A percentile compares a stretch with the other conserved stretches of the same genome.
Evolutionary conservation across 2,888 invertebrate species (phyloP).

Genomic region (Erebia palarica): DNA sequence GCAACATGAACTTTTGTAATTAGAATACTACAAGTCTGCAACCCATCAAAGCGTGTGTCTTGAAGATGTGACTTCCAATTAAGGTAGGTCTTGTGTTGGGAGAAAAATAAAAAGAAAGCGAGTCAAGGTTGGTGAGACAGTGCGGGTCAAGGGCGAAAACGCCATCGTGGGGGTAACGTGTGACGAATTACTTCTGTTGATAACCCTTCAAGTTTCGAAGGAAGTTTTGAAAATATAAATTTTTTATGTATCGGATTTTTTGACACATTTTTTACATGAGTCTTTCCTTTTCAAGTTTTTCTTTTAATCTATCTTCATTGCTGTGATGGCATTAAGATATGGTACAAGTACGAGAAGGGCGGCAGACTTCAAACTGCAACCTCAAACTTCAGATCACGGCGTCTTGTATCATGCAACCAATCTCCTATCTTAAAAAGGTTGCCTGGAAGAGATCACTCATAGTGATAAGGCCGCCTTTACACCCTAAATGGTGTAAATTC

Average conservation of each 20-base stretch:
- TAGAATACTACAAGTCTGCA: constrained; percentile 14
- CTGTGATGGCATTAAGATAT: too few relatives aligned
- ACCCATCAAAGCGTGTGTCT: constrained; percentile 26
- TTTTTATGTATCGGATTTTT: neutral
- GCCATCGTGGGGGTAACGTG: constrained; percentile 34
- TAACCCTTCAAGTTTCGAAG: constrained; percentile 31
- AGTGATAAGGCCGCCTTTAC: too few relatives aligned
- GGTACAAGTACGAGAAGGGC: too few relatives aligned
- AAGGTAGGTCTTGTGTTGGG: constrained; percentile 32
- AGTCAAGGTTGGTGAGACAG: constrained; percentile 35
- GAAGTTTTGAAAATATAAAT: constrained; percentile 6
- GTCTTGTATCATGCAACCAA: too few relatives aligned
- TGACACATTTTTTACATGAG: too few relatives aligned
- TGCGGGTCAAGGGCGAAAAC: constrained; percentile 33
- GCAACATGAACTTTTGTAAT: constrained; percentile 13
- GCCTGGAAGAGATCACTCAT: too few relatives aligned
- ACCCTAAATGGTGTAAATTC: too few relatives aligned
- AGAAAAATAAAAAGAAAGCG: constrained; percentile 33
- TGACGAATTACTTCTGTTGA: constrained; percentile 41
- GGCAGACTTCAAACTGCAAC: too few relatives aligned
- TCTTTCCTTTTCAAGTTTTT: too few relatives aligned
- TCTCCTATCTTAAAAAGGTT: too few relatives aligned
- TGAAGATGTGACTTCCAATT: constrained; percentile 35
- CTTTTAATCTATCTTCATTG: too few relatives aligned
- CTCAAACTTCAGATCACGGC: too few relatives aligned